Evolutionary conservation across 2,797 vertebrate species (phyloP).

Genomic region (Microhierax caerulescens): DNA sequence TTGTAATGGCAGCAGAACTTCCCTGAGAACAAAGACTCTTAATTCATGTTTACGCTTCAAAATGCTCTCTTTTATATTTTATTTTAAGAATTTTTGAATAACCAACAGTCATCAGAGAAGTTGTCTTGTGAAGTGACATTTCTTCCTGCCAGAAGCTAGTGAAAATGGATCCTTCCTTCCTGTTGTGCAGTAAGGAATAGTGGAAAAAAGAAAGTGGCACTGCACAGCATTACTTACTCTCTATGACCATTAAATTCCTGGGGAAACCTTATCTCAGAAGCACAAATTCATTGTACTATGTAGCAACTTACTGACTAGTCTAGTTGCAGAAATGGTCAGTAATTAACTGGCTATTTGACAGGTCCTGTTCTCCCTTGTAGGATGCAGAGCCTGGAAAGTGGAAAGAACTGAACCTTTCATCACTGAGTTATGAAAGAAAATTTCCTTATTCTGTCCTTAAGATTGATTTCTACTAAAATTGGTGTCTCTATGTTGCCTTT

Average conservation of each 20-base stretch:
- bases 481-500: background rate
- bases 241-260: background rate
- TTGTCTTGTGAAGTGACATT: background rate
- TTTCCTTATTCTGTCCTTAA: background rate
- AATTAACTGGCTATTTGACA: background rate
- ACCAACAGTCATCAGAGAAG: background rate
- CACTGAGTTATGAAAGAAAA: background rate
- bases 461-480: background rate
- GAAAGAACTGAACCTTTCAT: background rate
- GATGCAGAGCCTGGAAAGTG: background rate
- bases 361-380: background rate
- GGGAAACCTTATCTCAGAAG: background rate
- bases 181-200: background rate
- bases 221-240: background rate
- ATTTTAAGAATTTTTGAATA: background rate
- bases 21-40: background rate
- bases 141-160: background rate
- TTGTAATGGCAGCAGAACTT: background rate
- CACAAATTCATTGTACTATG: background rate
- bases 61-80: background rate
- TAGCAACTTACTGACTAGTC: background rate
- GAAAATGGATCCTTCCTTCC: background rate
- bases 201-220: background rate
- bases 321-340: background rate
- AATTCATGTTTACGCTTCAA: background rate